A percentile compares a stretch with the other conserved stretches of the same genome.
phyloP scores from a whole-genome alignment of 1,140 invertebrate genomes.

The Tenebrio molitor region DNA sequence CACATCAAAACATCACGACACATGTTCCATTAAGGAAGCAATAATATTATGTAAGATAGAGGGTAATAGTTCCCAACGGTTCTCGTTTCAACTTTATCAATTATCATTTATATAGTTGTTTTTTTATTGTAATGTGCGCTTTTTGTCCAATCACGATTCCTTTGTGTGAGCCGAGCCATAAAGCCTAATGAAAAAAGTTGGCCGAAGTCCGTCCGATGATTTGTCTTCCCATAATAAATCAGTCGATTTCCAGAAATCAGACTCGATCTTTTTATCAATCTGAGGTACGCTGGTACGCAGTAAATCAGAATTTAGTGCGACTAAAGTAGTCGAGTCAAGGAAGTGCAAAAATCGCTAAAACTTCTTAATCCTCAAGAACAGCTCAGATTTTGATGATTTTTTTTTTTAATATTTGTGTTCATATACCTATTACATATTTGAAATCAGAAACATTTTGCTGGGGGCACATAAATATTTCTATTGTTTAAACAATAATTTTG shows the following conservation, averaged over 20 bases:
- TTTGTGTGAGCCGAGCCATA: conserved; percentile 20
- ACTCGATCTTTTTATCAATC: conserved; percentile 26
- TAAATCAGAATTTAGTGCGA: conserved; percentile 15
- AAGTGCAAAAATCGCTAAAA: too few species aligned
- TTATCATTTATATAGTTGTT: conserved; percentile 15
- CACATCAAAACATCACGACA: conserved; percentile 5
- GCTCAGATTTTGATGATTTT: too few species aligned
- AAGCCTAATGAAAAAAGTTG: conserved; percentile 35
- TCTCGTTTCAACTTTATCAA: conserved; percentile 15
- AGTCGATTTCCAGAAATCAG: conserved; percentile 14
- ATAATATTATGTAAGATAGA: background rate
- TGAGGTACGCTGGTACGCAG: conserved; percentile 4
- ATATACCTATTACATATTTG: too few species aligned
- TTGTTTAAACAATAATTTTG: too few species aligned
- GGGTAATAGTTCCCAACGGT: conserved; percentile 14
- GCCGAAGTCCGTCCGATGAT: conserved; percentile 22
- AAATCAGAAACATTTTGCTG: too few species aligned
- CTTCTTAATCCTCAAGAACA: too few species aligned
- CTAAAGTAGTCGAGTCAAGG: too few species aligned
- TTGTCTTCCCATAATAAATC: conserved; percentile 29
- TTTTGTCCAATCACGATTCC: conserved; percentile 23
- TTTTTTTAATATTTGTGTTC: too few species aligned
- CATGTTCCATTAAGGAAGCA: conserved; percentile 22
- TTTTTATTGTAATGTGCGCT: conserved; percentile 23
- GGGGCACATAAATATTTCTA: too few species aligned